A percentile compares a stretch with the other conserved stretches of the same genome.
These are phyloP conservation scores for Montipora sp. DNA, from an alignment of 64 coral and sea anemone species.

Conservation along the genomic window DNA sequence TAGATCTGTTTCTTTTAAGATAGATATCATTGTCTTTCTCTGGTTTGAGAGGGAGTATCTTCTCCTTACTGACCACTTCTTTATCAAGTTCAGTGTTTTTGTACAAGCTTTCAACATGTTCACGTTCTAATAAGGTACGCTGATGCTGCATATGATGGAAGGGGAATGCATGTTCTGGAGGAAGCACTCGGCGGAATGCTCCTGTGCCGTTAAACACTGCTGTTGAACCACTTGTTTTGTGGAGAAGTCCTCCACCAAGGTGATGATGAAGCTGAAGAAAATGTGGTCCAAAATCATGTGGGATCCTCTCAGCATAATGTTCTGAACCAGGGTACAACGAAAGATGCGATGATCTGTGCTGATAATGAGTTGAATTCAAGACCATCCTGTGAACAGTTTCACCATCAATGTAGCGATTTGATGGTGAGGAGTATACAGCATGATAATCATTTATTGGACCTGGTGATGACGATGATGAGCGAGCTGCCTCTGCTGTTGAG, in stretches of 20 bases:
- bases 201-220: slow-evolving; percentile 87
- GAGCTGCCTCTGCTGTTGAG: slow-evolving; percentile 89
- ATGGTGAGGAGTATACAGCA: slow-evolving; percentile 84
- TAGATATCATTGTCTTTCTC: slow-evolving; percentile 51
- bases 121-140: slow-evolving; percentile 76
- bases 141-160: slow-evolving; percentile 92
- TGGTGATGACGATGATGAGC: slow-evolving; percentile 80
- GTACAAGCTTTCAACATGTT: slow-evolving; percentile 82
- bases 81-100: slow-evolving; percentile 60
- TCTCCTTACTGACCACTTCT: slow-evolving; percentile 70
- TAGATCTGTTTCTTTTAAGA: slow-evolving; percentile 41
- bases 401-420: slow-evolving; percentile 78
- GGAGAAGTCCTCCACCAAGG: slow-evolving; percentile 75
- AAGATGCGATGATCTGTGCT: slow-evolving; percentile 82
- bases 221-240: slow-evolving; percentile 81
- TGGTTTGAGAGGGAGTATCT: slow-evolving; percentile 56
- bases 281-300: slow-evolving; percentile 82
- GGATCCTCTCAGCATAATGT: slow-evolving; percentile 84
- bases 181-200: slow-evolving; percentile 84
- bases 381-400: slow-evolving; percentile 91
- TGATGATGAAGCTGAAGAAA: slow-evolving; percentile 89
- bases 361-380: slow-evolving; percentile 81
- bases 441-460: slow-evolving; percentile 91
- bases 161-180: slow-evolving; percentile 85
- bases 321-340: slow-evolving; percentile 84